These are phyloP conservation scores for Amphilophus citrinellus DNA, from an alignment of 2,113 vertebrate species.

Conservation along the genomic window DNA sequence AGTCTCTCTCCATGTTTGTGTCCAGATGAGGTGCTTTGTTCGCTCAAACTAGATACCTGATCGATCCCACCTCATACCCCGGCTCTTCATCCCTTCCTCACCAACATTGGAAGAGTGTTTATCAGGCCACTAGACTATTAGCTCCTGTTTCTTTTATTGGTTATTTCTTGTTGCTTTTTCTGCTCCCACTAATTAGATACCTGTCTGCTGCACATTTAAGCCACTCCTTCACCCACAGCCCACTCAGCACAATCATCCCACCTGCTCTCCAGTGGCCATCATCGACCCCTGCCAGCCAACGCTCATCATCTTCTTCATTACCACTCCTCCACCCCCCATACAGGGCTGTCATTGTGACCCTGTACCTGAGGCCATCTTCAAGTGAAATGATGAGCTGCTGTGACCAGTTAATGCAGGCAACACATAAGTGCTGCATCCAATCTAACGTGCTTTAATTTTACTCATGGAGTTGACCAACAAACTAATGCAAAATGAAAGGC, in stretches of 20 bases:
- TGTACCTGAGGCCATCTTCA: neutral
- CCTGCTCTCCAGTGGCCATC: neutral
- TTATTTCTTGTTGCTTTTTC: no score
- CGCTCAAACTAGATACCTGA: neutral
- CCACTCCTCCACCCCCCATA: neutral
- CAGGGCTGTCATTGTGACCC: neutral
- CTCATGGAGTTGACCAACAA: neutral
- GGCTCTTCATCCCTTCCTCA: no score
- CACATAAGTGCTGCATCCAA: neutral
- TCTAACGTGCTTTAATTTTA: neutral
- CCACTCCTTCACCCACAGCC: neutral
- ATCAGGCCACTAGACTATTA: no score
- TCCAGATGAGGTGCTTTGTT: neutral
- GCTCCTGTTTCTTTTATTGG: no score
- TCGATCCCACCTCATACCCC: neutral
- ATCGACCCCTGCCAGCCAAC: neutral
- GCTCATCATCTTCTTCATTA: neutral
- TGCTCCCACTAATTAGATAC: neutral
- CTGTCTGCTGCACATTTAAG: neutral
- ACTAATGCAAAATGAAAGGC: neutral
- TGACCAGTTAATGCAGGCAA: neutral
- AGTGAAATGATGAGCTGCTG: neutral
- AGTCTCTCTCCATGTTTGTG: neutral
- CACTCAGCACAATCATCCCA: neutral
- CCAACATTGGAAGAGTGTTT: no score